Base-by-base conservation (phyloP, 2,113 vertebrate genomes). In the Chlorodrepanis virens region DNA sequence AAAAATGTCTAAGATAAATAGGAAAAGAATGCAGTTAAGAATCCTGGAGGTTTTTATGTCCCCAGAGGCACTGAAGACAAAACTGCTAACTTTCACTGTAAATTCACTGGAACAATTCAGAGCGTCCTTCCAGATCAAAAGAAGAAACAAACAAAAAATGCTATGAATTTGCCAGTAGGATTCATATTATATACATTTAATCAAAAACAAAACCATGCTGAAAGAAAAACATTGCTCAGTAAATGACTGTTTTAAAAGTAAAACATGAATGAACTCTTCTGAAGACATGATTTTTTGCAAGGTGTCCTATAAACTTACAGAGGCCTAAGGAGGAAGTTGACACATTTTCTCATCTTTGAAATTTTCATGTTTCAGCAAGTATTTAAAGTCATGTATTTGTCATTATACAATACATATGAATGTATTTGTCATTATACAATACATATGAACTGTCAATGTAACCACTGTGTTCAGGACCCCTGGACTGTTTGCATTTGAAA, bases 1-100 rank as follows among this genome's bases (percentile, higher is more conserved):
- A 19, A 80, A 93, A 91, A 67, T 23, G 19, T 63, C 10, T n/a
- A 90, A 3, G 29, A 90, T 16, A 94, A 90, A 79, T 27, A 82
- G 9, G 6, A 35, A 76, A 90, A 90, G 14, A 90, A 86, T 10
- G 10, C 8, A 69, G 2, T 17, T 83, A 78, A 84, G 90, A 90
- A 68, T 0, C 50, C 76, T 3, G 14, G 12, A 39, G 18, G n/a
- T 45, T 87, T 52, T 39, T n/a, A 82, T 28, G 12, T 28, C 22
- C n/a, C 40, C 59, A 49, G n/a, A 61, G 23, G 13, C 44, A 60
- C 7, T 31, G 14, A 77, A 44, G 27, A 59, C 11, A 87, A 84
- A 80, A 78, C 14, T 3, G 1, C 9, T 27, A 83, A 11, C 14
- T 56, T 87, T 61, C 54, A 59, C 6, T 56, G 4, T 24, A 76